phyloP scores from a whole-genome alignment of 2,113 vertebrate species.

The Odocoileus virginianus region DNA sequence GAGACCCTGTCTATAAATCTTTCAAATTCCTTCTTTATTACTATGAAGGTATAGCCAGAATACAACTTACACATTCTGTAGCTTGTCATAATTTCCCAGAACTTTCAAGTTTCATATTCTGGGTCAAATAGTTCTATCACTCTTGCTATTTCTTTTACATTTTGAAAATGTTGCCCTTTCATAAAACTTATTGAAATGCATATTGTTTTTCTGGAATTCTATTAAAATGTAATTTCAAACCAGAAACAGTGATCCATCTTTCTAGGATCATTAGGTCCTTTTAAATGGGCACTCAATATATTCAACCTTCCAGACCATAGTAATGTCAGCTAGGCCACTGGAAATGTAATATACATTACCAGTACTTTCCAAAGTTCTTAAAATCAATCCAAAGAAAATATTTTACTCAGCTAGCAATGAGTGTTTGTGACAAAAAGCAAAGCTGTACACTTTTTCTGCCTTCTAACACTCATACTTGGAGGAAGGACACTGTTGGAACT shows the following conservation, averaged over 20 bases:
- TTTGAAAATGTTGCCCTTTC: constrained; percentile 2
- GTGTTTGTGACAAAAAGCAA: background rate
- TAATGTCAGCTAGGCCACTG: background rate
- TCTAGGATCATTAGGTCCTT: constrained; percentile 28
- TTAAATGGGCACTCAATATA: background rate
- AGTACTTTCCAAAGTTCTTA: background rate
- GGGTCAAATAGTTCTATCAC: background rate
- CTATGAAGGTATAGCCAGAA: background rate
- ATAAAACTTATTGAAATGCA: constrained; percentile 15
- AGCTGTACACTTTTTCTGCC: background rate
- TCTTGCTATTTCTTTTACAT: constrained; percentile 11
- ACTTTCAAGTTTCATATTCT: background rate
- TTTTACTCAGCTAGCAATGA: background rate
- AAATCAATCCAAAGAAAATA: background rate
- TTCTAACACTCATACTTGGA: background rate
- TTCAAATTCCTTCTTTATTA: background rate
- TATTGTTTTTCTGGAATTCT: constrained; percentile 26
- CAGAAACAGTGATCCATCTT: constrained; percentile 21
- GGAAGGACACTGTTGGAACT: background rate
- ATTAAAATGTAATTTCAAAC: constrained; percentile 34
- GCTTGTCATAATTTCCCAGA: background rate
- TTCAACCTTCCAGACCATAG: background rate
- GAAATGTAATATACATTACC: background rate
- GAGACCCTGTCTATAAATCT: background rate
- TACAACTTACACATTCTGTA: background rate